phyloP scores from a whole-genome alignment of 2,797 vertebrate genomes.

The Varecia variegata region DNA sequence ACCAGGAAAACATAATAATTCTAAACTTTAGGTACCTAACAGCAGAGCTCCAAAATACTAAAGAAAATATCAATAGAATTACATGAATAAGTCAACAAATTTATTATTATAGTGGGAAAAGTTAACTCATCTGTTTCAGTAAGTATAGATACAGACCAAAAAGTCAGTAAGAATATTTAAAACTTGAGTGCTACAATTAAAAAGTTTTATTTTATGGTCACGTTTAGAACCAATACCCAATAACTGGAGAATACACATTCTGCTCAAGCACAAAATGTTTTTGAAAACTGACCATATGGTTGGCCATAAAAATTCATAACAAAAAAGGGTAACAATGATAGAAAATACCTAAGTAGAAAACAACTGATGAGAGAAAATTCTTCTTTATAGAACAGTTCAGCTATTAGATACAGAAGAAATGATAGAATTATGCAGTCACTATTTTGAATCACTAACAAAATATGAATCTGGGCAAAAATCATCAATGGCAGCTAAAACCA shows the following conservation, averaged over 20 bases:
- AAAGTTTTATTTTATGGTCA: neutral
- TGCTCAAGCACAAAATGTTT: neutral
- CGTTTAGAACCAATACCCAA: neutral
- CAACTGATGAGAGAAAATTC: neutral
- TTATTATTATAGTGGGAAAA: neutral
- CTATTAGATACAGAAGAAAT: neutral
- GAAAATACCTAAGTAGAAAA: neutral
- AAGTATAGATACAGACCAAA: neutral
- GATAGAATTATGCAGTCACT: neutral
- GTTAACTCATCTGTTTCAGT: neutral
- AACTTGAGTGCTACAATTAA: neutral
- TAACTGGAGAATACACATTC: neutral
- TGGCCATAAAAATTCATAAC: neutral
- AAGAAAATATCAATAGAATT: neutral
- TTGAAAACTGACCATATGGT: neutral
- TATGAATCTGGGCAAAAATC: neutral
- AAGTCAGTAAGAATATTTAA: neutral
- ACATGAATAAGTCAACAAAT: neutral
- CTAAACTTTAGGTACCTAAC: neutral
- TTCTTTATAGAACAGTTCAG: neutral
- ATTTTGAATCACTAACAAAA: constrained; percentile 13
- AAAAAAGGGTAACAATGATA: neutral
- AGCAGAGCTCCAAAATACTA: neutral
- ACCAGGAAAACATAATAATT: neutral
- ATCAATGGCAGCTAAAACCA: constrained; percentile 6